Conservation (phyloP, 1,140 invertebrate genomes). For the Drosophila novamexicana region DNA sequence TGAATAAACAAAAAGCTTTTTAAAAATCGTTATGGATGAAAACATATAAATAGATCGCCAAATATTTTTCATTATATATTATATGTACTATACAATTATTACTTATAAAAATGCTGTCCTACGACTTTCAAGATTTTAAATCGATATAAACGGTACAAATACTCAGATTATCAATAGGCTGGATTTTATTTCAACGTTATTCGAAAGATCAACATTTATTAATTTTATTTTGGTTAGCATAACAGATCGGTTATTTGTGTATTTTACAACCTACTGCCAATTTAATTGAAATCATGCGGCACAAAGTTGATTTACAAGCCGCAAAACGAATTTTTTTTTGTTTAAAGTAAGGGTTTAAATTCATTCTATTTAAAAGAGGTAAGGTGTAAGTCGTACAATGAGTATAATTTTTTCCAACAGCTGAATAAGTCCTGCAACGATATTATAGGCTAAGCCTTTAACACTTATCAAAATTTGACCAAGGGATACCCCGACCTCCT, state of each 20-base stretch:
- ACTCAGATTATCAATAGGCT: conserved; percentile 1
- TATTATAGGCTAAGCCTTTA: conserved; percentile 31
- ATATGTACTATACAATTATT: conserved; percentile 22
- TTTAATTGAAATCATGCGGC: background rate
- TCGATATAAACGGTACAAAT: conserved; percentile 22
- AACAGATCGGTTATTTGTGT: conserved; percentile 14
- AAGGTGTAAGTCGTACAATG: conserved; percentile 28
- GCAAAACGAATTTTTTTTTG: conserved; percentile 3
- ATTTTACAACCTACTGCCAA: conserved; percentile 18
- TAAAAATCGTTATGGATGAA: conserved; percentile 37
- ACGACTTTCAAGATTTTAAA: conserved; percentile 7
- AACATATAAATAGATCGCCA: conserved; percentile 21
- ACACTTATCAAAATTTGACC: conserved; percentile 22
- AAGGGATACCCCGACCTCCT: conserved; percentile 16
- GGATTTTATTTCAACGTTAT: conserved; percentile 1
- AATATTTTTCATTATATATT: conserved; percentile 28
- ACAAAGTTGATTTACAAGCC: too few relatives aligned
- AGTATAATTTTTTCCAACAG: conserved; percentile 37
- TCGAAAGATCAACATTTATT: background rate
- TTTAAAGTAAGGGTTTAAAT: background rate
- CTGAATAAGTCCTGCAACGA: conserved; percentile 35
- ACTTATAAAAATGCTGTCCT: conserved; percentile 32
- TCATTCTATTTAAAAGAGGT: conserved; percentile 23
- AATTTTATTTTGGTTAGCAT: conserved; percentile 1
- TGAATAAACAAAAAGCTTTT: conserved; percentile 41